phyloP scores from a whole-genome alignment of 1,140 invertebrate species.

The Acyrthosiphon pisum region DNA sequence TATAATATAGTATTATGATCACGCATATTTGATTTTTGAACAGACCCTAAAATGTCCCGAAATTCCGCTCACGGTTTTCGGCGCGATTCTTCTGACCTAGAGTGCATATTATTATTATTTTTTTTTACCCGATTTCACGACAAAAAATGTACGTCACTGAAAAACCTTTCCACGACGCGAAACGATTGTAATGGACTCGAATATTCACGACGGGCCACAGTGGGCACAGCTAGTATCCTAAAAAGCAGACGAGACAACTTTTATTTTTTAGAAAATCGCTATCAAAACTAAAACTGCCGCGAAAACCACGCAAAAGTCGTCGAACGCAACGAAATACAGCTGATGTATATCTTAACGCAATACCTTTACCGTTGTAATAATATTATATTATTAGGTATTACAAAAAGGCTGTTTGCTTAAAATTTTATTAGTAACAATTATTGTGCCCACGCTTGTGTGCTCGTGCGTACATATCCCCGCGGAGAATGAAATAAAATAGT shows the following conservation, averaged over 20 bases:
- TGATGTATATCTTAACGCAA: neutral
- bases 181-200: neutral
- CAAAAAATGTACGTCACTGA: neutral
- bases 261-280: neutral
- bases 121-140: neutral
- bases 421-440: neutral
- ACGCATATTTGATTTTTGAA: neutral
- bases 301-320: neutral
- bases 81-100: neutral
- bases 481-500: too few species aligned
- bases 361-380: neutral
- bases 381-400: too few species aligned
- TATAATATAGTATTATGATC: neutral
- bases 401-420: neutral
- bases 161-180: neutral
- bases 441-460: neutral
- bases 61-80: neutral
- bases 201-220: neutral
- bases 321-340: neutral
- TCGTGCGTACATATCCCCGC: neutral
- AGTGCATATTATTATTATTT: neutral
- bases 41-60: rapidly evolving
- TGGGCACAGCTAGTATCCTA: too few species aligned
- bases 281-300: neutral
- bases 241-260: too few species aligned